Evolutionary conservation across 2,797 vertebrate species (phyloP).

Genomic region (Jordanella pulchra): DNA sequence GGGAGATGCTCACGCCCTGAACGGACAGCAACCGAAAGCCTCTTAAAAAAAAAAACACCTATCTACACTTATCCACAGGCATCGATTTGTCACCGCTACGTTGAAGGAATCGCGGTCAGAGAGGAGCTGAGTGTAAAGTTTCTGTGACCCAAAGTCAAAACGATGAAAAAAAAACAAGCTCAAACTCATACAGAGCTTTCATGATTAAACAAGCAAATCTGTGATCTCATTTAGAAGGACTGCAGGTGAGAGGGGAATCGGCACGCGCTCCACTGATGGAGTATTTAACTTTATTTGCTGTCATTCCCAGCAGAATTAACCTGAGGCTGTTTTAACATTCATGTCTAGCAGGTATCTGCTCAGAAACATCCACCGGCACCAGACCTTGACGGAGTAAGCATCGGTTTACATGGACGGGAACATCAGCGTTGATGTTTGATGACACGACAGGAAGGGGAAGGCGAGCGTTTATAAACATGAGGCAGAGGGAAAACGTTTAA

Average conservation of each 20-base stretch:
- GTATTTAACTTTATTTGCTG: background rate
- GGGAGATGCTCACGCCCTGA: conserved; percentile 1
- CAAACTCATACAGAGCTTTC: background rate
- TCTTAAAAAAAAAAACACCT: conserved; percentile 11
- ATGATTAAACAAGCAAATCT: conserved; percentile 24
- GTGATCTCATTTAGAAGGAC: background rate
- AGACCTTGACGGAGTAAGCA: background rate
- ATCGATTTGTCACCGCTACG: conserved; percentile 7
- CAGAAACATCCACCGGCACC: background rate
- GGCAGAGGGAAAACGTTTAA: conserved; percentile 12
- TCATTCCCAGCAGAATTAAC: background rate
- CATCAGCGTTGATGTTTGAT: no score
- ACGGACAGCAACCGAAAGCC: conserved; percentile 11
- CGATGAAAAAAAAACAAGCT: background rate
- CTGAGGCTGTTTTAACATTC: background rate
- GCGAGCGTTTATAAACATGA: background rate
- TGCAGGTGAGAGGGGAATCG: background rate
- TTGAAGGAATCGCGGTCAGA: background rate
- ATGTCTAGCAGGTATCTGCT: background rate
- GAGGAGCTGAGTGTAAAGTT: conserved; percentile 10
- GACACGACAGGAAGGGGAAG: background rate
- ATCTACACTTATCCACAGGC: conserved; percentile 11
- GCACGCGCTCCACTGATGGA: background rate
- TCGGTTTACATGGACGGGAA: background rate
- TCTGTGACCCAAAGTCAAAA: background rate